Conservation (phyloP, 2,888 invertebrate species). For the Sympetrum striolatum region DNA sequence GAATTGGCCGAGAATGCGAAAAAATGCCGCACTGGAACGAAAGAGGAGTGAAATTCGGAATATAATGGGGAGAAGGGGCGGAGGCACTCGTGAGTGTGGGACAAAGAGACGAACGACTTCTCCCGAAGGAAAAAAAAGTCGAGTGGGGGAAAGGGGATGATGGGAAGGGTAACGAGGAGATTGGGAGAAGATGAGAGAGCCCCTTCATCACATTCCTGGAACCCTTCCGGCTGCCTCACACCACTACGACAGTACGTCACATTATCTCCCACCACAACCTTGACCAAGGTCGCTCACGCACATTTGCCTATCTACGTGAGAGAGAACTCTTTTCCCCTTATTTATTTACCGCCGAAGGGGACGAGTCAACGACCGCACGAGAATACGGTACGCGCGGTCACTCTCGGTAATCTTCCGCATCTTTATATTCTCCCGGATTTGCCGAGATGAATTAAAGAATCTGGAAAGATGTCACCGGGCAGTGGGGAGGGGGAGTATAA, state of each 20-base stretch:
- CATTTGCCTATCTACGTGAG: slow-evolving; percentile 41
- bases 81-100: neutral
- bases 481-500: too few relatives aligned
- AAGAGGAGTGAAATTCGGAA: too few relatives aligned
- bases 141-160: neutral
- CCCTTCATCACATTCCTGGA: slow-evolving; percentile 25
- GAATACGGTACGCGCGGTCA: neutral
- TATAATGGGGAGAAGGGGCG: too few relatives aligned
- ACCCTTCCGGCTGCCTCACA: slow-evolving; percentile 17
- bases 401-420: neutral
- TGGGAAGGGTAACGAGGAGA: neutral
- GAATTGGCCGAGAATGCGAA: too few relatives aligned
- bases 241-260: slow-evolving; percentile 36
- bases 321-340: slow-evolving; percentile 35
- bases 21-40: too few relatives aligned
- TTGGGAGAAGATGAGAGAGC: neutral
- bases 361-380: slow-evolving; percentile 15
- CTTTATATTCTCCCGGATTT: too few relatives aligned
- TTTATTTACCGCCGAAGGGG: slow-evolving; percentile 38
- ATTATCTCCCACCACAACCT: slow-evolving; percentile 43
- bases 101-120: neutral
- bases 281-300: slow-evolving; percentile 42
- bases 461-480: too few relatives aligned
- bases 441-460: too few relatives aligned
- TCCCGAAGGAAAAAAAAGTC: neutral